These are phyloP conservation scores for Lepidurus arcticus DNA, from an alignment of 1,140 invertebrate species.

Conservation along the genomic window DNA sequence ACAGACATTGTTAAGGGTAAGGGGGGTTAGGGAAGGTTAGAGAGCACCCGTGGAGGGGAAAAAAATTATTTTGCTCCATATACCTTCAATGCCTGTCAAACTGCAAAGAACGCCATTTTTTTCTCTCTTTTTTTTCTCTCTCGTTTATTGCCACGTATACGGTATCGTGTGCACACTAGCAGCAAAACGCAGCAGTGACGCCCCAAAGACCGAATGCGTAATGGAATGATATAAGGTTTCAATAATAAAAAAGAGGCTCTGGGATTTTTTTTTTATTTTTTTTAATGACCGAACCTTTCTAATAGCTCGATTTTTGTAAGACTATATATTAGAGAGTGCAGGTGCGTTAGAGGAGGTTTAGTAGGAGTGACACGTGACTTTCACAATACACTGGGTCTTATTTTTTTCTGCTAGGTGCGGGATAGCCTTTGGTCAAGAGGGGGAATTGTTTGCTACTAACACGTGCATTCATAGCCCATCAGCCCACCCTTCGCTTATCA, in stretches of 20 bases:
- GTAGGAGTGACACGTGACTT: background rate
- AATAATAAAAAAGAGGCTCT: background rate
- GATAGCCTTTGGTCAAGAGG: background rate
- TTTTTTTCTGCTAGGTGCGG: background rate
- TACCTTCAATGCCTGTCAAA: slow-evolving; percentile 6
- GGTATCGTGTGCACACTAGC: background rate
- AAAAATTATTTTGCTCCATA: background rate
- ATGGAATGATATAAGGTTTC: background rate
- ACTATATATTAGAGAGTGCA: background rate
- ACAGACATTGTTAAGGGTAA: background rate
- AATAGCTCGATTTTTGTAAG: background rate
- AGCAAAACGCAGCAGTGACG: background rate
- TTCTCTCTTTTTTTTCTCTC: background rate
- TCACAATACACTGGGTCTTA: slow-evolving; percentile 1
- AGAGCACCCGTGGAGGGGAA: background rate
- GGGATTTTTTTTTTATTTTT: background rate
- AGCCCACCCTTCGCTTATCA: background rate
- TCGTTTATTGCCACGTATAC: no score
- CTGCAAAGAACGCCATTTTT: background rate
- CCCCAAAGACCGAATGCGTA: background rate
- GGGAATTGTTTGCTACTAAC: background rate
- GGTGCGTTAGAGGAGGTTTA: background rate
- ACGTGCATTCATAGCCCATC: background rate
- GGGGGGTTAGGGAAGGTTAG: background rate
- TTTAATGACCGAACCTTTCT: background rate